Evolutionary conservation across 2,888 invertebrate species (phyloP).

Genomic region (Mylabris sibirica): DNA sequence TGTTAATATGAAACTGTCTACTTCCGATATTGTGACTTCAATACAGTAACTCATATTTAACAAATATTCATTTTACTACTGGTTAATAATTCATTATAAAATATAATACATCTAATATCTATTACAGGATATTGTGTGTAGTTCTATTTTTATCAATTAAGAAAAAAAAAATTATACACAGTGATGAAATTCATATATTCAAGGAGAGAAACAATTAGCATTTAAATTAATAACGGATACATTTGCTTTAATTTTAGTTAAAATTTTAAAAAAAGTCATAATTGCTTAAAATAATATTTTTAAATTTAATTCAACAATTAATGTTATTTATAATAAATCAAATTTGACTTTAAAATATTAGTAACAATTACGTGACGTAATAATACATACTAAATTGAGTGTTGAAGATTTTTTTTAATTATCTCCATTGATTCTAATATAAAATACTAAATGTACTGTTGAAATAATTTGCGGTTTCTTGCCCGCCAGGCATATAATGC

Average conservation of each 20-base stretch:
- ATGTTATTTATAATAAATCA: neutral
- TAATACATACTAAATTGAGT: too few relatives aligned
- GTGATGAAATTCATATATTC: neutral
- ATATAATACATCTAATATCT: neutral
- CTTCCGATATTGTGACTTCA: neutral
- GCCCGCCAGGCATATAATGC: neutral
- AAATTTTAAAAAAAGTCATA: neutral
- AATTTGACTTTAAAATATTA: neutral
- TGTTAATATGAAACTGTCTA: neutral
- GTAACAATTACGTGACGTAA: too few relatives aligned
- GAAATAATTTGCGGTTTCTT: neutral
- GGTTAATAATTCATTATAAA: neutral
- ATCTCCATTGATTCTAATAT: neutral
- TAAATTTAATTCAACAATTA: too few relatives aligned
- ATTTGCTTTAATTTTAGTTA: neutral
- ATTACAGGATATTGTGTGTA: neutral
- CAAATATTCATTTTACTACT: neutral
- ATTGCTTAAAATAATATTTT: neutral
- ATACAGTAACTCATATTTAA: neutral
- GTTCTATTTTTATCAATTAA: neutral
- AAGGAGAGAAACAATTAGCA: slow-evolving; percentile 7
- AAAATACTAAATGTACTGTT: neutral
- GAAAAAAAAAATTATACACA: neutral
- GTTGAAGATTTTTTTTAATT: too few relatives aligned
- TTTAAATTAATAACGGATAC: neutral